Evolutionary conservation across 92 coral and sea anemone genomes (phyloP).

Genomic region (Scolanthus callimorphus): DNA sequence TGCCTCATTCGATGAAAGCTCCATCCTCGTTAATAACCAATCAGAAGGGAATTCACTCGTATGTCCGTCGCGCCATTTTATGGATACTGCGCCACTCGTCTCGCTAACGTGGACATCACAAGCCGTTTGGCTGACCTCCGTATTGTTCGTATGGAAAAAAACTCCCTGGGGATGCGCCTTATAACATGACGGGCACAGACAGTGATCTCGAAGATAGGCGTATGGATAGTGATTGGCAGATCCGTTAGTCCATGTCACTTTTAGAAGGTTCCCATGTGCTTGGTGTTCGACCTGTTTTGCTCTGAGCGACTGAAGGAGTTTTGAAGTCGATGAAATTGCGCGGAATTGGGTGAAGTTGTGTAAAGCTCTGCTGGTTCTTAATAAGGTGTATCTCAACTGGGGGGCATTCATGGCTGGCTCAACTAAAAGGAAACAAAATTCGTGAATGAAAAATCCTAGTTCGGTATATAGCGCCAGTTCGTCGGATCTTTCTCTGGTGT

Average conservation of each 20-base stretch:
- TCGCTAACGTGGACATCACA: conserved; percentile 35
- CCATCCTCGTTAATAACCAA: conserved; percentile 43
- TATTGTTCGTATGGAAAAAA: conserved; percentile 40
- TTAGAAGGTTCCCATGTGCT: conserved; percentile 16
- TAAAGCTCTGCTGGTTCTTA: too few relatives aligned
- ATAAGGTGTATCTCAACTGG: too few relatives aligned
- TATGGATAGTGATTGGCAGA: conserved; percentile 52
- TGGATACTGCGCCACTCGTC: conserved; percentile 34
- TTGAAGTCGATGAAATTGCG: not conserved
- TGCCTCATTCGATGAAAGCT: conserved; percentile 24
- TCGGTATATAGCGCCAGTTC: too few relatives aligned
- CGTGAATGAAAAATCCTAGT: too few relatives aligned
- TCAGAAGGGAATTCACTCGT: conserved; percentile 57
- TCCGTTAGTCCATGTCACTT: conserved; percentile 65
- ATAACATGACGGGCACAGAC: conserved; percentile 69
- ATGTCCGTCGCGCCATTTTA: conserved; percentile 74
- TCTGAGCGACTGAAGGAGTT: not conserved
- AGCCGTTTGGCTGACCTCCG: conserved; percentile 23
- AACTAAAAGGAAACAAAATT: too few relatives aligned
- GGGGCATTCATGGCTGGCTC: too few relatives aligned
- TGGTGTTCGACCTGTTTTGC: not conserved
- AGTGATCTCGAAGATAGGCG: conserved; percentile 73
- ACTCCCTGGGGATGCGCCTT: conserved; percentile 56
- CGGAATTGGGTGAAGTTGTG: too few relatives aligned
- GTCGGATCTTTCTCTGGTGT: too few relatives aligned